Conservation (phyloP, 2,113 vertebrate species). For the Emydura subglobosa region DNA sequence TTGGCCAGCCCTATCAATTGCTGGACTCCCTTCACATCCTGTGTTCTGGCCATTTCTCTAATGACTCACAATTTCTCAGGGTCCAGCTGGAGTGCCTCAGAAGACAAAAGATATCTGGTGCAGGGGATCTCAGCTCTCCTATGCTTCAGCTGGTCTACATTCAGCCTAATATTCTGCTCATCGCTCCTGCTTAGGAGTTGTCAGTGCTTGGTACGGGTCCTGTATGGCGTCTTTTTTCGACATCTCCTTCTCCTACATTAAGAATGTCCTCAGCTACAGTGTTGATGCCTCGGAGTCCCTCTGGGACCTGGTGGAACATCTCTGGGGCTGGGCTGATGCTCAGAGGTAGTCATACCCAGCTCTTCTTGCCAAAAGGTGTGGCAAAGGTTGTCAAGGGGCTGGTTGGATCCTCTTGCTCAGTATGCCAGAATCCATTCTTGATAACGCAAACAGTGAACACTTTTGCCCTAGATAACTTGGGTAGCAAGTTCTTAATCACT, state of each 20-base stretch:
- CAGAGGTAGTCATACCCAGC: not conserved
- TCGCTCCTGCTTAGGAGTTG: not conserved
- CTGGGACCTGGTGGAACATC: not conserved
- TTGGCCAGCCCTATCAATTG: not conserved
- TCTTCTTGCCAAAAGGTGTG: not conserved
- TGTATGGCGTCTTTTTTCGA: not conserved
- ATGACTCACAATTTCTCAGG: not conserved
- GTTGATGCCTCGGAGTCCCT: not conserved
- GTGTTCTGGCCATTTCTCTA: not conserved
- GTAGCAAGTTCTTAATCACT: not conserved
- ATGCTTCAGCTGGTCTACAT: not conserved
- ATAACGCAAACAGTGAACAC: not conserved
- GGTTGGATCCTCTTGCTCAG: not conserved
- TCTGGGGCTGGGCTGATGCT: not conserved
- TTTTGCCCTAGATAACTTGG: not conserved
- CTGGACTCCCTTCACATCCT: not conserved
- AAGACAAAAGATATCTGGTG: not conserved
- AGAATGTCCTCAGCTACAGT: not conserved
- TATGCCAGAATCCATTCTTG: not conserved
- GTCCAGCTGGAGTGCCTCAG: not conserved
- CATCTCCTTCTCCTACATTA: not conserved
- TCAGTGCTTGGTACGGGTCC: not conserved
- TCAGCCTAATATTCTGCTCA: not conserved
- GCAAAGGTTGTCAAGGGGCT: not conserved
- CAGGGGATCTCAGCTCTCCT: not conserved